Evolutionary conservation across 1,140 invertebrate species (phyloP), one percentile per base, ranked within the genome.

Genomic region (Lepidurus packardi): DNA sequence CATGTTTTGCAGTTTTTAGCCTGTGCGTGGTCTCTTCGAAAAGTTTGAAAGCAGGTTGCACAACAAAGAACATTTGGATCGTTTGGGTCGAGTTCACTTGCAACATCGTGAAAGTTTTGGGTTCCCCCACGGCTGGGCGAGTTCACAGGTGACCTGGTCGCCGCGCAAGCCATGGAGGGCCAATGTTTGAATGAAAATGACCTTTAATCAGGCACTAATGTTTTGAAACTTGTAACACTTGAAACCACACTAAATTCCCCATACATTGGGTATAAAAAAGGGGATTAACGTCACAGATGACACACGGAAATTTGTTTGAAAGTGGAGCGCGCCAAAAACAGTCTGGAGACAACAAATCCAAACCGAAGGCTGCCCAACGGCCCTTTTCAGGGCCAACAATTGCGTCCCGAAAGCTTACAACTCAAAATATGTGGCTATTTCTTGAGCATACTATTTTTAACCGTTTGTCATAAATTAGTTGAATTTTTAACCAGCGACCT

Each of bases 61-160:
- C 45, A 16, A 47, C 45, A 47, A 47, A 47, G 1, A 47, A 47
- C 45, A 16, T 47, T 2, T 47, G 45, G 45, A 47, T 47, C 45
- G 45, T 47, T 47, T 47, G 45, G 45, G 45, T 47, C 45, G 45
- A 47, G 45, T 47, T 47, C 45, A 47, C 45, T 47, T 47, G 45
- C 16, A 1, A 47, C 45, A 47, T 47, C 45, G 45, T 4, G 2
- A 11, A 47, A 47, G 45, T 47, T 47, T 16, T 47, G 45, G 45
- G 45, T 47, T 47, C 45, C 45, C 45, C 45, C 45, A 47, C 45
- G 45, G 45, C 45, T 10, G 45, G 45, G 45, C 45, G 45, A 47
- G 45, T 47, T 47, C 45, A 47, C 45, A 47, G 2, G 45, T 47
- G 45, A 47, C 45, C 45, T 47, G 45, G 45, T 47, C 45, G 16